phyloP scores from a whole-genome alignment of 2,797 vertebrate genomes.

The Diglossa cyanea region DNA sequence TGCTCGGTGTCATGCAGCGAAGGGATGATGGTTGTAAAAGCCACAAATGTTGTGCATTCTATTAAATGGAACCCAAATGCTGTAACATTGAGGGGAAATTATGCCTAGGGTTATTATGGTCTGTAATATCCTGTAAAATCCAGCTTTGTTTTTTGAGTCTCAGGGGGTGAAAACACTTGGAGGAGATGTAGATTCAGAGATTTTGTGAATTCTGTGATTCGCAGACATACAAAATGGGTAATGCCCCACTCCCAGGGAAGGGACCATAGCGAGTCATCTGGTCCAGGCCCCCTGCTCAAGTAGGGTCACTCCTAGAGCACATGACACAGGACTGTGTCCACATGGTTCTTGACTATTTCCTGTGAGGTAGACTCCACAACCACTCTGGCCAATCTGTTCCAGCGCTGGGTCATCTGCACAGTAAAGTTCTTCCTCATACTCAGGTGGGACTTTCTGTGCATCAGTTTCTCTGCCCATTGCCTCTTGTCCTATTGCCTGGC shows the following conservation, averaged over 20 bases:
- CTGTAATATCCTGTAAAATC: neutral
- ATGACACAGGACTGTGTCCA: neutral
- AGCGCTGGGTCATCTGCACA: neutral
- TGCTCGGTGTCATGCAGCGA: neutral
- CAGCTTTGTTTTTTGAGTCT: neutral
- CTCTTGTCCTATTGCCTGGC: neutral
- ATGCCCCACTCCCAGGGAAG: neutral
- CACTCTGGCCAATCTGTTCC: neutral
- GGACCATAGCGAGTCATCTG: neutral
- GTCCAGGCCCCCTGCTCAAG: neutral
- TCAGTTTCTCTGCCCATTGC: neutral
- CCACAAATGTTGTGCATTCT: rapidly evolving
- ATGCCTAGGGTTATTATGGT: neutral
- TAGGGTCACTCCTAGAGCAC: neutral
- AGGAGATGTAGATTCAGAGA: neutral
- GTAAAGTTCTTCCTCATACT: neutral
- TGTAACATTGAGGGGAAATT: neutral
- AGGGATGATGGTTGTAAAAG: neutral
- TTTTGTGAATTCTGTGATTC: neutral
- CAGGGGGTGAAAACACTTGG: neutral
- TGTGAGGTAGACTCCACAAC: neutral
- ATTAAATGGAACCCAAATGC: neutral
- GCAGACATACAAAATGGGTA: neutral
- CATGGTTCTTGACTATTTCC: neutral
- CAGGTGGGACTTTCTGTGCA: neutral